Percentiles rank a stretch among this genome's conserved stretches.
Conservation (phyloP, 1,140 invertebrate species). For the Drosophila prosaltans region DNA sequence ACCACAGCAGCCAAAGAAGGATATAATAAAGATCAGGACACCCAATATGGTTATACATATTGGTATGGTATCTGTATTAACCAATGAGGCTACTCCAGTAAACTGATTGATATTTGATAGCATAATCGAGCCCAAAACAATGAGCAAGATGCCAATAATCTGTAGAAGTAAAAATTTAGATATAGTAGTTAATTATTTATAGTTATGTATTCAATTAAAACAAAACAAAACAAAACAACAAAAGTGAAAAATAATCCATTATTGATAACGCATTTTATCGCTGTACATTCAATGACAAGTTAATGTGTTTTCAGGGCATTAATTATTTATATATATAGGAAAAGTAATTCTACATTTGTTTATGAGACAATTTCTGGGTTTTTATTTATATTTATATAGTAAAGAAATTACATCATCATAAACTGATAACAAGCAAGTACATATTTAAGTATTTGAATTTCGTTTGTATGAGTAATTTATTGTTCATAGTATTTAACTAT, state of each 20-base stretch:
- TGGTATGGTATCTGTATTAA: constrained; percentile 84
- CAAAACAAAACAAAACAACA: constrained; percentile 24
- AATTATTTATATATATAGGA: constrained; percentile 2
- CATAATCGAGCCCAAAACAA: constrained; percentile 86
- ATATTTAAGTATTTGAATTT: not conserved
- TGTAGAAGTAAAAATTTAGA: constrained; percentile 57
- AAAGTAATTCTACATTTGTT: not conserved
- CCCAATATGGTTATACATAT: constrained; percentile 89
- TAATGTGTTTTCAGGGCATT: constrained; percentile 6
- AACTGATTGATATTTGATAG: constrained; percentile 84
- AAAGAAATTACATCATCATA: constrained; percentile 21
- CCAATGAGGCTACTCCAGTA: constrained; percentile 80
- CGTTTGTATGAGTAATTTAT: not conserved
- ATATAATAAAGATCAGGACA: constrained; percentile 88
- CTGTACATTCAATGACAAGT: constrained; percentile 7
- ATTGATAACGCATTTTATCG: constrained; percentile 32
- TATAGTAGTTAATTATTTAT: not conserved
- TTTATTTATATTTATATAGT: not conserved
- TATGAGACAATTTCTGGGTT: not conserved
- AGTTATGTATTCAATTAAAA: constrained; percentile 10
- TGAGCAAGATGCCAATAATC: constrained; percentile 86
- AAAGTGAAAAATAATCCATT: constrained; percentile 50
- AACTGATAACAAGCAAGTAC: not conserved
- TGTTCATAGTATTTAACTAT: not conserved
- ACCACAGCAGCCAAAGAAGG: constrained; percentile 93